Conservation (phyloP, 1,140 invertebrate species). For the Pinna nobilis region DNA sequence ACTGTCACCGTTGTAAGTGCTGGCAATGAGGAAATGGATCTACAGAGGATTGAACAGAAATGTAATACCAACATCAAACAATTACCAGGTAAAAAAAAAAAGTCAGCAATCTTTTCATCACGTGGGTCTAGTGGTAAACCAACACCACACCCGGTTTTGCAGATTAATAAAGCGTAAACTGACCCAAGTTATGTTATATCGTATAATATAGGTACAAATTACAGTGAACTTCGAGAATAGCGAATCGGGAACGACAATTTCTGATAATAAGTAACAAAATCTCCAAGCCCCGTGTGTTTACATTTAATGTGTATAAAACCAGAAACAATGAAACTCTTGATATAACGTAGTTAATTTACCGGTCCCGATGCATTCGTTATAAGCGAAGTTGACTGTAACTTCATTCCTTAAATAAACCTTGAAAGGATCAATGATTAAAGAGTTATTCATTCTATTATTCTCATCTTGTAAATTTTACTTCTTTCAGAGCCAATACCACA, state of each 20-base stretch:
- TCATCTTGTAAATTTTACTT: neutral
- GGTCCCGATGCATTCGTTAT: too few species aligned
- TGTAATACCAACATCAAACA: conserved; percentile 63
- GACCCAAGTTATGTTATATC: neutral
- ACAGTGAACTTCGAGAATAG: neutral
- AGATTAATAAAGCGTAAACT: neutral
- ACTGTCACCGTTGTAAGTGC: conserved; percentile 64
- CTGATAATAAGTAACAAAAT: neutral
- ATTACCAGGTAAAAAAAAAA: conserved; percentile 61
- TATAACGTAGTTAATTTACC: neutral
- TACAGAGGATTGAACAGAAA: conserved; percentile 61
- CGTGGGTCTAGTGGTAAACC: neutral
- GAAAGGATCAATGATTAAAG: neutral
- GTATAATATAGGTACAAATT: neutral
- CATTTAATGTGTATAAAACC: too few species aligned
- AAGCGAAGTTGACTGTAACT: too few species aligned
- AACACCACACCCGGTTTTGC: neutral
- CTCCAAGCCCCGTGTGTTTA: too few species aligned
- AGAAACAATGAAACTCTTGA: neutral
- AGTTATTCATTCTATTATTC: neutral
- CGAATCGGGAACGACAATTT: too few species aligned
- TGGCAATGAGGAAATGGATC: conserved; percentile 56
- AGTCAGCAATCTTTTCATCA: neutral
- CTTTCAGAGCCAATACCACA: conserved; percentile 66
- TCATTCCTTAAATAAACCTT: neutral